Percentiles rank a stretch among this genome's conserved stretches.
phyloP scores from a whole-genome alignment of 2,888 invertebrate species.

The Caenorhabditis japonica region DNA sequence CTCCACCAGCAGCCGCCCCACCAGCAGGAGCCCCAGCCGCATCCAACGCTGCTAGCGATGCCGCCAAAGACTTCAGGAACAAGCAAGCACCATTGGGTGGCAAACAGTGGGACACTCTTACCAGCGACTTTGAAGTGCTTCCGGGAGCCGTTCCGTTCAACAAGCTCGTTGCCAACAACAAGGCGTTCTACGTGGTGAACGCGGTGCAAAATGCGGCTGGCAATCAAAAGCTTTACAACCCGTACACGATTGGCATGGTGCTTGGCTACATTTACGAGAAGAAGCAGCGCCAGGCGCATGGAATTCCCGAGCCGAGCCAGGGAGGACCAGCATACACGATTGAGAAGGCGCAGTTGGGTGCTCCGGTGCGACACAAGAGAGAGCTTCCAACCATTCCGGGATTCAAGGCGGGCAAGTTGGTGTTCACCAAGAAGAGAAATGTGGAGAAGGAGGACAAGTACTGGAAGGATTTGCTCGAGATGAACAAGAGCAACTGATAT shows the following conservation, averaged over 20 bases:
- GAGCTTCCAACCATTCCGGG: too few relatives aligned
- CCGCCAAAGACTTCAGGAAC: neutral
- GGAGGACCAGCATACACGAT: neutral
- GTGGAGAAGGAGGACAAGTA: neutral
- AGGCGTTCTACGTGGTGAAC: neutral
- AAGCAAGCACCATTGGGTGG: neutral
- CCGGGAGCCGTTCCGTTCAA: neutral
- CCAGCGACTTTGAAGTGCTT: neutral
- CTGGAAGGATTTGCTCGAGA: neutral
- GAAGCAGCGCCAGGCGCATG: too few relatives aligned
- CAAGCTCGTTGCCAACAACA: neutral
- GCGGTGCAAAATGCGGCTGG: neutral
- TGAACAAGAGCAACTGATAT: neutral
- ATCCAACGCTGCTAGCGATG: too few relatives aligned
- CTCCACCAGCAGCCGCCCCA: too few relatives aligned
- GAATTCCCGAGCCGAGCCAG: neutral
- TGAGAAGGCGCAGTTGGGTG: neutral
- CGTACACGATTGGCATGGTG: slow-evolving; percentile 4
- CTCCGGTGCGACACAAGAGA: neutral
- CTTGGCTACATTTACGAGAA: slow-evolving; percentile 5
- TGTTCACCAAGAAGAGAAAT: neutral
- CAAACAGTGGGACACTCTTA: neutral
- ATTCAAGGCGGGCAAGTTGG: neutral
- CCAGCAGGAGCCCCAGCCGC: too few relatives aligned
- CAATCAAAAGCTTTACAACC: neutral